Evolutionary conservation across 2,113 vertebrate genomes (phyloP).

Genomic region (Nymphicus hollandicus): DNA sequence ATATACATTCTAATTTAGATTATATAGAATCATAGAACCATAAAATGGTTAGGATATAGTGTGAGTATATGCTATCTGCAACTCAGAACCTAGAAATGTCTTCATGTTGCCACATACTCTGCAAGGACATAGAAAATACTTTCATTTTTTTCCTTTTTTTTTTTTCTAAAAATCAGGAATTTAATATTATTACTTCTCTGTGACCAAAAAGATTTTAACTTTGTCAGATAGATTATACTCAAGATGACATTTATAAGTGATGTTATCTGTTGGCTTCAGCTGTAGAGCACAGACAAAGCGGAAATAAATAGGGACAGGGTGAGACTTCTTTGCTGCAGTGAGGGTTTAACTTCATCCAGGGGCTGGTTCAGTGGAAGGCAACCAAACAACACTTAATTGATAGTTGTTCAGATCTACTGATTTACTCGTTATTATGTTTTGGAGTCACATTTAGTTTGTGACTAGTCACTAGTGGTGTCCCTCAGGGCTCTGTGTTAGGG

Average conservation of each 20-base stretch:
- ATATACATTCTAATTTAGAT: background rate
- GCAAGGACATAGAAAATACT: background rate
- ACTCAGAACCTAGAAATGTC: background rate
- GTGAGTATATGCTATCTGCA: background rate
- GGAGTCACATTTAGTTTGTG: background rate
- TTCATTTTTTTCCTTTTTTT: accelerated
- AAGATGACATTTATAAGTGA: constrained; percentile 65
- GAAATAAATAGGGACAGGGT: background rate
- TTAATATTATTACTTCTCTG: background rate
- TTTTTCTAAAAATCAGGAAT: background rate
- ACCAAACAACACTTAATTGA: background rate
- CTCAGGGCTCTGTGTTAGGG: background rate
- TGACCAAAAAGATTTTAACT: constrained; percentile 60
- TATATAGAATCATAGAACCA: background rate
- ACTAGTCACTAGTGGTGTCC: background rate
- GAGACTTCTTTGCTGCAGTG: background rate
- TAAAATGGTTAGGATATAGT: background rate
- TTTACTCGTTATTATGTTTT: background rate
- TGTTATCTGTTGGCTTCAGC: constrained; percentile 26
- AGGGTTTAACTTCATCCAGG: background rate
- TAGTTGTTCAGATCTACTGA: constrained; percentile 1
- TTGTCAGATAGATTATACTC: constrained; percentile 52
- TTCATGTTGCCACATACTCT: background rate
- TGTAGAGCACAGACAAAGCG: constrained; percentile 2
- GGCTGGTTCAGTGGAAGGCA: background rate